Conservation (phyloP, 2,797 vertebrate species). For the Chiloscyllium punctatum region DNA sequence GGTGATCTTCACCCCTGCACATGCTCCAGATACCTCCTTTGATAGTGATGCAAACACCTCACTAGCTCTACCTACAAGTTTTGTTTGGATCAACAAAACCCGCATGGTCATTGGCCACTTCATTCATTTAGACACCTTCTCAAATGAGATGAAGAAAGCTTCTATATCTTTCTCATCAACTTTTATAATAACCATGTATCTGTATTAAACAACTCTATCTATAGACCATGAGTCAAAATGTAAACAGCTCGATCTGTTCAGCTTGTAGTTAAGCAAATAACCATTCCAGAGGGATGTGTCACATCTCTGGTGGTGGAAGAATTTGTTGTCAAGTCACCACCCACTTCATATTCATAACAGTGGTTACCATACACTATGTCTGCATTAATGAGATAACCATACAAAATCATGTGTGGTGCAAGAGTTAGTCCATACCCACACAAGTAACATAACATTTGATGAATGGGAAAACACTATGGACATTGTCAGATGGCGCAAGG, state of each 20-base stretch:
- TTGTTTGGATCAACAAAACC: too few species aligned
- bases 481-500: background rate
- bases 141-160: too few species aligned
- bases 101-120: too few species aligned
- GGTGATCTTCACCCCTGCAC: too few species aligned
- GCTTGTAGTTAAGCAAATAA: slow-evolving; percentile 11
- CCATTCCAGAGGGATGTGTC: background rate
- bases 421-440: slow-evolving; percentile 13
- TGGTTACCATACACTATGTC: background rate
- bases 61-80: too few species aligned
- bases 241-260: slow-evolving; percentile 7
- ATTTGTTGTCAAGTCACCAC: background rate
- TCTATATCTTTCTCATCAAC: background rate
- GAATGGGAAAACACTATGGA: background rate
- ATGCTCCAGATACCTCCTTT: too few species aligned
- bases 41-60: too few species aligned
- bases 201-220: slow-evolving; percentile 32
- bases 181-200: slow-evolving; percentile 20
- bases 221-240: background rate
- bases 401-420: background rate
- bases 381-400: background rate
- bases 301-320: background rate
- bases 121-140: too few species aligned
- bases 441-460: background rate
- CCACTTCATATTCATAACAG: background rate